phyloP scores from a whole-genome alignment of 2,113 vertebrate genomes.

The Actinemys pallida region DNA sequence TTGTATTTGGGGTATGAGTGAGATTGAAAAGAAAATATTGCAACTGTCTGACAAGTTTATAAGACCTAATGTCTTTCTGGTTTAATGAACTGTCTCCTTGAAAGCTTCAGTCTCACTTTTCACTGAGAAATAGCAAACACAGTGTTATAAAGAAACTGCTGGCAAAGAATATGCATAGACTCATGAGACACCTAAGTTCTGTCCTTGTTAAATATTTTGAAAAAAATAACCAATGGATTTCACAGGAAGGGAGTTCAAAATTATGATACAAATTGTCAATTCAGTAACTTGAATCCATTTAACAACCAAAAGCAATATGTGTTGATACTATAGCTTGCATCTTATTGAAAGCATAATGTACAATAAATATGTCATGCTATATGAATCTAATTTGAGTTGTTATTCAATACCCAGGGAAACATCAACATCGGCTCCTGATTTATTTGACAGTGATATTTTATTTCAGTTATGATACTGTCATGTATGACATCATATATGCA shows the following conservation, averaged over 20 bases:
- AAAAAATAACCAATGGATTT: neutral
- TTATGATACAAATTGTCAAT: neutral
- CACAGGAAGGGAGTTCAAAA: neutral
- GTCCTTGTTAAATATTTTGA: neutral
- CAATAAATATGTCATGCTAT: rapidly evolving
- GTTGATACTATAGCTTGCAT: neutral
- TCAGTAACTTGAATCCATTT: neutral
- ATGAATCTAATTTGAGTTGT: neutral
- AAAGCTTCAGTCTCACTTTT: neutral
- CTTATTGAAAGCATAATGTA: neutral
- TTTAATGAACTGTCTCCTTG: slow-evolving; percentile 7
- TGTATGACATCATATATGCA: neutral
- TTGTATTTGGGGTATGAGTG: slow-evolving; percentile 14
- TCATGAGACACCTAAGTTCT: neutral
- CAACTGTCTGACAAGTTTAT: neutral
- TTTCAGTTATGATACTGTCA: neutral
- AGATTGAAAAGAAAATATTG: slow-evolving; percentile 29
- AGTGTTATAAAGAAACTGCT: neutral
- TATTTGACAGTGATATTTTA: neutral
- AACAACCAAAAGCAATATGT: neutral
- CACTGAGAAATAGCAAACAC: neutral
- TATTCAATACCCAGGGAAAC: neutral
- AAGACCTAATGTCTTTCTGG: neutral
- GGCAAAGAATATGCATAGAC: neutral
- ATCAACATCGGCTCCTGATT: neutral